Evolutionary conservation across 2,113 vertebrate species (phyloP), one percentile per base, ranked within the genome.

Genomic region (Paedocypris sp.): DNA sequence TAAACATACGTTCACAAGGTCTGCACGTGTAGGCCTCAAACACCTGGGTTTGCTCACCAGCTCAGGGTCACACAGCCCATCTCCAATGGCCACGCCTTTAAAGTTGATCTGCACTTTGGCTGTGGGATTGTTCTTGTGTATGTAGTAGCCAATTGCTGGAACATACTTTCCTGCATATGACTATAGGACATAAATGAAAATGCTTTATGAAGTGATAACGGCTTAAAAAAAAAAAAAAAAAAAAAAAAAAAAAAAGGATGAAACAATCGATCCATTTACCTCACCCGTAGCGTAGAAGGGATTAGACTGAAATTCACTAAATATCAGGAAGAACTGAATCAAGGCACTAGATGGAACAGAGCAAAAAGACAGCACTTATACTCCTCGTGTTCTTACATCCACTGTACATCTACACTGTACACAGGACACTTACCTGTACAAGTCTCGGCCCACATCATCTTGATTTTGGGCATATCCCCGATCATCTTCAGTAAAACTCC

Each of bases 121-220:
- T 0, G 32, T 62, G 5, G 84, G 80, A 62, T 89, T 93, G 77
- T 79, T 73, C n/a, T 68, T 76, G 46, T 92, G 89, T 79, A 90
- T 89, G 63, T 83, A 88, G 73, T 83, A 79, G 0, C 85, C 80
- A 19, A 91, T 28, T 3, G 86, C 83, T 9, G 86, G 83, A 65
- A 87, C 81, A 5, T 88, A 91, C 61, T 90, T 95, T 29, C 87
- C 85, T 67, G 83, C 83, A 2, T 91, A 90, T 7, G 80, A 87
- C 76, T 89, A 43, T 65, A 38, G 25, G n/a, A n/a, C n/a, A n/a
- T n/a, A n/a, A n/a, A 18, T 5, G 72, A 47, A 6, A 52, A 19
- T 15, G 10, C n/a, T 22, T 13, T 3, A 23, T 7, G 15, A 8
- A 29, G 32, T 31, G 9, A 23, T 31, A 11, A 43, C 3, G n/a